Base-by-base conservation (phyloP, 1,140 invertebrate genomes). In the Brachionus angularis region DNA sequence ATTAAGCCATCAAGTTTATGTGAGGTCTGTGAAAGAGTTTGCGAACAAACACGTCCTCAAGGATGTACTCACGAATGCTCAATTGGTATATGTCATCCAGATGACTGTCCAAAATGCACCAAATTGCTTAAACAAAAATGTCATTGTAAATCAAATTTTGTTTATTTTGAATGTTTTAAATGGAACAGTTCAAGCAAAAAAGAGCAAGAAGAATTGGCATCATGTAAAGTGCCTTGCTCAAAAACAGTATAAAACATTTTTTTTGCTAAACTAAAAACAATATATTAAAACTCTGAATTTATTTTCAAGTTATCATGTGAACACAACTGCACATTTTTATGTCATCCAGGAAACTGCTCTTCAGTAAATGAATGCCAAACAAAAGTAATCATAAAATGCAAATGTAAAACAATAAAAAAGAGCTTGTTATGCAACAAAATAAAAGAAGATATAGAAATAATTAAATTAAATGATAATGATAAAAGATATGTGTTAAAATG, bases 201-300 rank as follows among this genome's bases (percentile, higher is more conserved):
- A 3, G 74, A 79, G 31, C 84, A 83, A 31, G 79, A 84, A 44
- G 77, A 82, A 73, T 78, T 88, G 73, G 82, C 87, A 27, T 87
- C 86, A 71, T 93, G 91, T 78, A 86, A 87, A 50, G 90, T 90
- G 78, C 89, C 89, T 71, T 96, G 93, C 78, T 88, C 90, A 1
- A 91, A 88, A 82, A 87, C 85, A 83, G 89, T 90, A 81, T 84
- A 81, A 82, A 73, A 53, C 33, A 34, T 47, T 72, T 50, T 25
- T 44, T 42, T 5, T 33, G 12, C 44, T 33, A 49, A 16, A n/a
- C 25, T 44, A 12, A 25, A 69, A 25, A 69, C 49, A 4, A 21
- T 21, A 21, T 29, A 21, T 18, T 31, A 31, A 3, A 5, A 12
- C n/a, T 14, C 1, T 21, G n/a, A 16, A 52, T n/a, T 73, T 58